phyloP scores from a whole-genome alignment of 92 coral and sea anemone genomes.

The Zoanthus gigantus region DNA sequence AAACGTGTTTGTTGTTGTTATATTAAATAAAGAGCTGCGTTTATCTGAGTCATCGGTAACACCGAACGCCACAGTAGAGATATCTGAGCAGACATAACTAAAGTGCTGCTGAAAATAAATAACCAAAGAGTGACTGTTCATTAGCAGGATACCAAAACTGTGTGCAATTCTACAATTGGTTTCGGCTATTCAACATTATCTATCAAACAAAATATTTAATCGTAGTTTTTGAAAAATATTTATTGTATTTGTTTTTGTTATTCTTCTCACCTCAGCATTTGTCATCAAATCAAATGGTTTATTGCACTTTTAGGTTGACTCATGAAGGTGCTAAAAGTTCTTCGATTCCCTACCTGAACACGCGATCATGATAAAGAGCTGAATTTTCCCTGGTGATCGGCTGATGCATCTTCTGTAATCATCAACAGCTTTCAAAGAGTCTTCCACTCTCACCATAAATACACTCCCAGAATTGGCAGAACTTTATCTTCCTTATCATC shows the following conservation, averaged over 20 bases:
- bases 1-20: no score
- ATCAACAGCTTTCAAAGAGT: constrained; percentile 27
- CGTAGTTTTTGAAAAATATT: background rate
- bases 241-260: background rate
- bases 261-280: background rate
- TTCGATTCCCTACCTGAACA: constrained; percentile 21
- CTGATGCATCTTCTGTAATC: constrained; percentile 24
- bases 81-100: no score
- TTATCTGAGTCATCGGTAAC: no score
- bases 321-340: background rate
- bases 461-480: constrained; percentile 34
- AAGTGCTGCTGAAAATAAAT: no score
- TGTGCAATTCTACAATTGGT: no score
- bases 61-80: no score
- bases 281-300: background rate
- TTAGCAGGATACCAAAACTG: no score
- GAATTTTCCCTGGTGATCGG: background rate
- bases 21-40: no score
- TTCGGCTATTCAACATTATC: no score
- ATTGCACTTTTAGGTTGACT: background rate
- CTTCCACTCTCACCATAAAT: constrained; percentile 49
- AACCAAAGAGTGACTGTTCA: no score
- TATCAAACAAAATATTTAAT: no score
- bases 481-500: constrained; percentile 25
- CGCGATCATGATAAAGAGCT: constrained; percentile 17